phyloP scores from a whole-genome alignment of 1,140 invertebrate genomes.

The Papilio xuthus region DNA sequence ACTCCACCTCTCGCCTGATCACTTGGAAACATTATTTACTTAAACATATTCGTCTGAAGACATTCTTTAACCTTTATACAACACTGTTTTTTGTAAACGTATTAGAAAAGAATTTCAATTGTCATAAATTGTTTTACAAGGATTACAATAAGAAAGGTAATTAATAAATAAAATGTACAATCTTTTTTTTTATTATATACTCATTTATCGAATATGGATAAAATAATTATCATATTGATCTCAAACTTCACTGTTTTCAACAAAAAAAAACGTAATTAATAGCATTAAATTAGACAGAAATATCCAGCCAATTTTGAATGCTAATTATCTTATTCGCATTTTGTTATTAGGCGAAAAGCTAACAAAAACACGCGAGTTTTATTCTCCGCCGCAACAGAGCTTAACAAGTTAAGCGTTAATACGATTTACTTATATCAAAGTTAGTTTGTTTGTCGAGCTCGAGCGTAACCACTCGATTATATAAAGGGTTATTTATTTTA shows the following conservation, averaged over 20 bases:
- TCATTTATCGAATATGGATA: too few relatives aligned
- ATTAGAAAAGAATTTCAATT: background rate
- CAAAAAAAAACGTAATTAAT: too few relatives aligned
- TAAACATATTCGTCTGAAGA: slow-evolving; percentile 41
- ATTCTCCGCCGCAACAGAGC: slow-evolving; percentile 29
- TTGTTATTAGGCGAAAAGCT: background rate
- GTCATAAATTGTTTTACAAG: background rate
- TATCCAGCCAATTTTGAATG: too few relatives aligned
- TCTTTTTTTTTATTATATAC: too few relatives aligned
- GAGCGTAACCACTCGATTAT: slow-evolving; percentile 1
- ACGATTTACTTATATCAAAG: slow-evolving; percentile 62
- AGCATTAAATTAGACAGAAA: too few relatives aligned
- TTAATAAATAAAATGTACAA: too few relatives aligned
- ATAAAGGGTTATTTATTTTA: slow-evolving; percentile 27
- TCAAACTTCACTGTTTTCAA: too few relatives aligned
- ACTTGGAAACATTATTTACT: slow-evolving; percentile 69
- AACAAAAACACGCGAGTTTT: slow-evolving; percentile 8
- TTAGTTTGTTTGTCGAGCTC: slow-evolving; percentile 41
- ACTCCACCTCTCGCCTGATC: slow-evolving; percentile 55
- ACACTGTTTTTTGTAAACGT: background rate
- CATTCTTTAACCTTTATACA: background rate
- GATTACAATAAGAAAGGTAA: too few relatives aligned
- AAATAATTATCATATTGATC: too few relatives aligned
- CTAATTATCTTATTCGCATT: background rate
- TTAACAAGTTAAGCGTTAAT: slow-evolving; percentile 59